Evolutionary conservation across 92 coral and sea anemone species (phyloP), one percentile per base, ranked within the genome.

Genomic region (Hydrozoanthus gracilis): DNA sequence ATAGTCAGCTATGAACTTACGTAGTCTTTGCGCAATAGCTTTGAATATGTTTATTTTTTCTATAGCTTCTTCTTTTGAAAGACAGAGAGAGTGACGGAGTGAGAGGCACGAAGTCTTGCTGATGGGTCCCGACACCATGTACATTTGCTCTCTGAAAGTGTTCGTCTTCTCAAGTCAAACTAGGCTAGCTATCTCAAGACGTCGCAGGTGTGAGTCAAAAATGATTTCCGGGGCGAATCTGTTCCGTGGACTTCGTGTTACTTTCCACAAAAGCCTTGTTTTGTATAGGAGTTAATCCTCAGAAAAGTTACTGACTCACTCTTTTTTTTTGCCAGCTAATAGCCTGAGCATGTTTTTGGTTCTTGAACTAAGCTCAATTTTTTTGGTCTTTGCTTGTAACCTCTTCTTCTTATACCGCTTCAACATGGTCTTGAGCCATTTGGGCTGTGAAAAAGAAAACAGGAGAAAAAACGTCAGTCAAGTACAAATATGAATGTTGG

Each of bases 381-480:
- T 65, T 18, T 27, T 18, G 2, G 49, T 35, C 65, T 54, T 52
- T 12, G 62, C n/a, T 52, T 52, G 82, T 27, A 46, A 4, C 10
- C 20, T 80, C 44, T 61, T 65, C 16, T 18, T 80, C 74, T 48
- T 80, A 4, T 50, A 45, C 10, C 85, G 85, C 47, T 74, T 80
- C 46, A 80, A 16, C n/a, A 48, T 6, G 44, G 72, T 12, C 51
- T 64, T 80, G 18, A 80, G 46, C 85, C 85, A 65, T 18, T 80
- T 80, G 10, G 85, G 85, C 85, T 80, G 85, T 17, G 16, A 65
- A 65, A 6, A 13, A 17, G 35, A 48, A 13, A 45, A 80, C 64
- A 47, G 16, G 16, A 62, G 18, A 3, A 45, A 14, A 46, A 80
- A 66, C 13, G 27, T 10, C 10, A 10, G 8, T 4, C 18, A 47